Base-by-base conservation (phyloP, 2,888 invertebrate genomes). In the Cyaniris semiargus region DNA sequence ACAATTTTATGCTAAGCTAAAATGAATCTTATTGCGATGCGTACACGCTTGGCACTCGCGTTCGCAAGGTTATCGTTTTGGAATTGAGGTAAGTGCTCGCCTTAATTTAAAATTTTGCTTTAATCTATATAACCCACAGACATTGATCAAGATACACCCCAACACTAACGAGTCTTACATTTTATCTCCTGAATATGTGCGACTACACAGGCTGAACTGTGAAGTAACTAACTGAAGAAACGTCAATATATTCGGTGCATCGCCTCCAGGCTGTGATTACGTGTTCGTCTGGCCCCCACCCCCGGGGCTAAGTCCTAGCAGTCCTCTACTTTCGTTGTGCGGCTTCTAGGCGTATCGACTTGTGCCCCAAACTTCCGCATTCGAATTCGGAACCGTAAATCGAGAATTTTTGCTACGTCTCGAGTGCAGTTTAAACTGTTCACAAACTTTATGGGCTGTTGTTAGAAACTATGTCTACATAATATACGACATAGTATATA, bases 201-300 rank as follows among this genome's bases (percentile, higher is more conserved):
- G 27, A 15, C 27, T 66, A 66, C 66, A 66, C 66, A 66, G 15
- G 10, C 27, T 15, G 60, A 66, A 66, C 13, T 66, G 3, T 18
- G 66, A 31, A 66, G 66, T 66, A 85, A 88, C 84, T 84, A 88
- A 88, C 88, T 88, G 88, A 82, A 83, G 82, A 84, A 84, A 86
- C 84, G 86, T 84, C 84, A 83, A 85, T 71, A 66, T 60, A 76
- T 38, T 70, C 23, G 31, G 34, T 21, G 44, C 21, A 76, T 27
- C 44, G 84, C 89, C 85, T 83, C 76, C 56, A 85, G 89, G 89
- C 86, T 13, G 84, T 83, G 84, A 86, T 87, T 87, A 89, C 89
- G 90, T 88, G 89, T 83, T 82, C 82, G 85, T 85, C 38, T 71
- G 38, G 34, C 34, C 71, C 21, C 38, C 71, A 38, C n/a, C 38